Evolutionary conservation across 1,140 invertebrate species (phyloP), one percentile per base, ranked within the genome.

Genomic region (Eueides isabella): DNA sequence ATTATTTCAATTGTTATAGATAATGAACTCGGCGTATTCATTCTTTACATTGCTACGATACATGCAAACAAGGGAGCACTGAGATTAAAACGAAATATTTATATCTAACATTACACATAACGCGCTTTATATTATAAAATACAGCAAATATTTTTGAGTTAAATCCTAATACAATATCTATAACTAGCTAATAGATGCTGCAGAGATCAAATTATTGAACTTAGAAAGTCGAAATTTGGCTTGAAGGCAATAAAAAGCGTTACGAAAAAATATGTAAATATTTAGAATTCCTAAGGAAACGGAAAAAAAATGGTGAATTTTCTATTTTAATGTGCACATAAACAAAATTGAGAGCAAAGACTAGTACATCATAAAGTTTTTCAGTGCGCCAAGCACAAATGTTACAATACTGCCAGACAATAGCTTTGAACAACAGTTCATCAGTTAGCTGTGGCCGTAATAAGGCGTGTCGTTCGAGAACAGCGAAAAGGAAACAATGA

Each of bases 401-500:
- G 83, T 85, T 83, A 86, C 84, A 85, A 78, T 73, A 74, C 76
- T 74, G 14, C 68, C 69, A 80, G 77, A 89, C 84, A 90, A 90
- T 85, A 71, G 81, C 67, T 55, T 68, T 72, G 74, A 76, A 83
- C 75, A 86, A 79, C 81, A 83, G 82, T 84, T 88, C 80, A 87
- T 88, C 82, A 85, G 87, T 90, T 88, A 86, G 82, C 85, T 75
- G 71, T 78, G 71, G 77, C 78, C 76, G 81, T 86, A 90, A 89
- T 86, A 90, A 88, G 85, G 80, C 78, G 82, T 85, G 83, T 90
- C 87, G 87, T 90, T 88, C 80, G 48, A 69, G 74, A 85, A 83
- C 76, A 85, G 84, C 84, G 80, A 76, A 82, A 87, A 85, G 81
- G 80, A 87, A 90, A 91, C 90, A 91, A 90, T 90, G 88, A 90